A percentile compares a stretch with the other conserved stretches of the same genome.
These are phyloP conservation scores for Macrophya annulata DNA, from an alignment of 2,888 invertebrate genomes.

Conservation along the genomic window DNA sequence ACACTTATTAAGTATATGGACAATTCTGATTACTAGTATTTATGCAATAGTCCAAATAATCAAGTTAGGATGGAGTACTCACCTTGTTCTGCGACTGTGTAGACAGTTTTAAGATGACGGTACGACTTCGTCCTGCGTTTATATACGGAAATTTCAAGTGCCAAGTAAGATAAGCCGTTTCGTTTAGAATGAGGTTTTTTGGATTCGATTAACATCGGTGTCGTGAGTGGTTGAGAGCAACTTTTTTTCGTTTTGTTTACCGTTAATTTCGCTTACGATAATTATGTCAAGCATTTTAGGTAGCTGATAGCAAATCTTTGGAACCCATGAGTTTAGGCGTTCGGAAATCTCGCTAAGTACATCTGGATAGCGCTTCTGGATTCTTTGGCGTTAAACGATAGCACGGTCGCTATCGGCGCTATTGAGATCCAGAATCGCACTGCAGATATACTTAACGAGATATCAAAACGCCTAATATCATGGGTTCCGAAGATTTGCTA, in stretches of 20 bases:
- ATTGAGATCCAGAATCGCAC: no score
- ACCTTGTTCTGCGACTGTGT: constrained; percentile 27
- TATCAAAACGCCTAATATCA: background rate
- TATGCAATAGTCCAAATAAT: background rate
- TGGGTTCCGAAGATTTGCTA: background rate
- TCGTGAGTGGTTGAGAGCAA: background rate
- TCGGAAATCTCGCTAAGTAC: background rate
- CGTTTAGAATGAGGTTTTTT: background rate
- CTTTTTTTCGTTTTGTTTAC: no score
- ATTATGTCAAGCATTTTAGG: background rate
- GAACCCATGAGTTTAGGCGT: background rate
- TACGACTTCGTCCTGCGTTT: background rate
- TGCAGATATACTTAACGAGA: background rate
- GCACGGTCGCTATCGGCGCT: no score
- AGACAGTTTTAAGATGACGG: constrained; percentile 30
- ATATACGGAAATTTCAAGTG: constrained; percentile 34
- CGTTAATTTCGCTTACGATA: background rate
- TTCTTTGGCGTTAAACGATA: no score
- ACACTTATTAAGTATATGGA: background rate
- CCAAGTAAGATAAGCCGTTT: background rate
- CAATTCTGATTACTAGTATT: background rate
- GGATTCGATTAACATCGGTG: constrained; percentile 20
- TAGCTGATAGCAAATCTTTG: background rate
- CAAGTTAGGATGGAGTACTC: background rate
- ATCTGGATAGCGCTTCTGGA: no score